Conservation (phyloP, 2,888 invertebrate species). For the Xanthia icteritia region DNA sequence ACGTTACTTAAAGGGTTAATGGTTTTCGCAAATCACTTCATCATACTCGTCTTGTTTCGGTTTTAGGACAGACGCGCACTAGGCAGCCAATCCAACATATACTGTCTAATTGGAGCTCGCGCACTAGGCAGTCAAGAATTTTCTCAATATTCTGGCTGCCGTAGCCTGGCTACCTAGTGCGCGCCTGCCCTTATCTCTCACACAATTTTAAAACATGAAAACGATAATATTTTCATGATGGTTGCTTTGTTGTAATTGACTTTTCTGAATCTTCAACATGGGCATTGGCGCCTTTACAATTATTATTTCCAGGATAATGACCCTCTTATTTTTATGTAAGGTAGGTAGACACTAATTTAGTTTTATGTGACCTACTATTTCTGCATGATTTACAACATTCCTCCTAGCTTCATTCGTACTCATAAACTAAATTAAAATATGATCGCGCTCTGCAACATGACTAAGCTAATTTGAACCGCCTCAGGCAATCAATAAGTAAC, state of each 20-base stretch:
- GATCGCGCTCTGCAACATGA: slow-evolving; percentile 14
- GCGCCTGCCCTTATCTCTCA: background rate
- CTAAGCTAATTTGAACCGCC: slow-evolving; percentile 30
- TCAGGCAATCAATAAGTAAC: slow-evolving; percentile 43
- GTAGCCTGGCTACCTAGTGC: too few species aligned
- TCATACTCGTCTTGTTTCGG: background rate
- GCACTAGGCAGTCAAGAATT: too few species aligned
- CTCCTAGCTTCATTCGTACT: background rate
- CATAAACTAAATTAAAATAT: slow-evolving; percentile 11
- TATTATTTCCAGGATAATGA: background rate
- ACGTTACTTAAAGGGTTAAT: background rate
- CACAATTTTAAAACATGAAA: background rate
- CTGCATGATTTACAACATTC: slow-evolving; percentile 13
- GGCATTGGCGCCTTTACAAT: too few species aligned
- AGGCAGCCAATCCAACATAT: too few species aligned
- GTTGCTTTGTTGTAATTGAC: background rate
- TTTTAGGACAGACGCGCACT: background rate
- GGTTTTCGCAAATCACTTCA: background rate
- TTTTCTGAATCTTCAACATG: background rate
- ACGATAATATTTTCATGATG: background rate
- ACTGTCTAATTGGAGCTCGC: too few species aligned
- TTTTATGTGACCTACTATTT: background rate
- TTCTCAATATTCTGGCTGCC: too few species aligned
- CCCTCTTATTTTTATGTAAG: background rate
- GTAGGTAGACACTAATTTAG: background rate